These are phyloP conservation scores for Ylistrum balloti DNA, from an alignment of 1,140 invertebrate genomes.

Conservation along the genomic window DNA sequence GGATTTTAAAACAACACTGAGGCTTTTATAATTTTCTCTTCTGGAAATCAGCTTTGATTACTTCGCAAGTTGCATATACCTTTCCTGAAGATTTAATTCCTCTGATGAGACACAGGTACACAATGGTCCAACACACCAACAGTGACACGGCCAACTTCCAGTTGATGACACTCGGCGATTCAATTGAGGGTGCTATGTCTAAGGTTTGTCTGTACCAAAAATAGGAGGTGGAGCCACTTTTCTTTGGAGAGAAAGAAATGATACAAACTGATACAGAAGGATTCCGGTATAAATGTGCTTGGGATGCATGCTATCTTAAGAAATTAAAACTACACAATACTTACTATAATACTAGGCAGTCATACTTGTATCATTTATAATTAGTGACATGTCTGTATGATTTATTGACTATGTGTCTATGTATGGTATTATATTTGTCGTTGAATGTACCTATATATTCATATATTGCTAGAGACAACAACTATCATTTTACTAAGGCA, in stretches of 20 bases:
- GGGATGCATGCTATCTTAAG: not conserved
- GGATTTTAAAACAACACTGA: no score
- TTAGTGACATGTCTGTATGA: no score
- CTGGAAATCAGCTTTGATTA: no score
- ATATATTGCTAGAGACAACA: no score
- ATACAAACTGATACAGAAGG: not conserved
- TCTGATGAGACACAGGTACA: slow-evolving; percentile 98
- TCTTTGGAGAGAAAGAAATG: slow-evolving; percentile 61
- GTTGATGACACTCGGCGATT: slow-evolving; percentile 86
- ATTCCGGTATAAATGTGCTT: not conserved
- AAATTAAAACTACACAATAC: no score
- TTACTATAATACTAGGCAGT: no score
- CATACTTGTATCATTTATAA: no score
- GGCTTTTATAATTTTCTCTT: no score
- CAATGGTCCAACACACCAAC: slow-evolving; percentile 94
- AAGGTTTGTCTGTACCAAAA: slow-evolving; percentile 75
- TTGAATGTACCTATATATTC: no score
- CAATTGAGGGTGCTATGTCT: slow-evolving; percentile 70
- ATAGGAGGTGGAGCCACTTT: slow-evolving; percentile 73
- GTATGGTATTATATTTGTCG: no score
- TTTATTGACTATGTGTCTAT: no score
- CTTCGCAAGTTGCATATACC: slow-evolving; percentile 80
- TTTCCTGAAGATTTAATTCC: slow-evolving; percentile 98
- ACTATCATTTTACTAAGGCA: no score
- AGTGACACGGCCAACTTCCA: slow-evolving; percentile 95